These are phyloP conservation scores for Leucophora obtusa DNA, from an alignment of 2,888 invertebrate genomes.

Conservation along the genomic window DNA sequence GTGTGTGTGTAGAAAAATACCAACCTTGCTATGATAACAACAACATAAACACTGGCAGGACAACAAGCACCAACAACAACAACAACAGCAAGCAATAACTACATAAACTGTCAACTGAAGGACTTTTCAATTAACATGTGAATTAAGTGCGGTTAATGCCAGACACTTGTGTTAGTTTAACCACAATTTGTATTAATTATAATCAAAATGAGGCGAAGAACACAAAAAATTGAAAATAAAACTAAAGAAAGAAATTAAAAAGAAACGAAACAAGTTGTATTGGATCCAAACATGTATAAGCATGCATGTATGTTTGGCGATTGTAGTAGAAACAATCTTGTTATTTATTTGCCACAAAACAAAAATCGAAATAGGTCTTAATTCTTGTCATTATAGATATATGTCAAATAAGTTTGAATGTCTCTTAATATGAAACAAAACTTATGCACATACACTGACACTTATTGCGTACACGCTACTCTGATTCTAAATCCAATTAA, in stretches of 20 bases:
- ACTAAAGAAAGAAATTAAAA: not conserved
- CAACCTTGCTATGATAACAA: slow-evolving; percentile 8
- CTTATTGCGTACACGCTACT: slow-evolving; percentile 45
- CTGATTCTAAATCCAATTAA: slow-evolving; percentile 66
- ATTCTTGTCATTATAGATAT: slow-evolving; percentile 55
- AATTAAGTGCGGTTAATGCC: slow-evolving; percentile 68
- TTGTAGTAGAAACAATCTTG: slow-evolving; percentile 23
- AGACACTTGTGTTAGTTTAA: slow-evolving; percentile 71
- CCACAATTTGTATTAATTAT: slow-evolving; percentile 68
- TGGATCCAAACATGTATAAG: slow-evolving; percentile 9
- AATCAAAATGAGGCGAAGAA: slow-evolving; percentile 48
- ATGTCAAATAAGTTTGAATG: slow-evolving; percentile 37
- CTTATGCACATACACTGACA: no score
- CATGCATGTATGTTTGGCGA: slow-evolving; percentile 3
- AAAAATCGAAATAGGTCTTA: slow-evolving; percentile 21
- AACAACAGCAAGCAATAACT: not conserved
- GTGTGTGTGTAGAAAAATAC: not conserved
- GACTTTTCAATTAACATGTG: slow-evolving; percentile 72
- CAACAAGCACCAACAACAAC: not conserved
- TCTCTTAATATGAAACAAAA: no score
- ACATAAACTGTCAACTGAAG: slow-evolving; percentile 64
- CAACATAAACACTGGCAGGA: slow-evolving; percentile 23
- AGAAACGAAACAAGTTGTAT: no score
- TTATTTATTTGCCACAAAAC: slow-evolving; percentile 25
- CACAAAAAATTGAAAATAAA: not conserved